A percentile compares a stretch with the other conserved stretches of the same genome.
phyloP scores from a whole-genome alignment of 2,113 vertebrate species.

The Equus przewalskii region DNA sequence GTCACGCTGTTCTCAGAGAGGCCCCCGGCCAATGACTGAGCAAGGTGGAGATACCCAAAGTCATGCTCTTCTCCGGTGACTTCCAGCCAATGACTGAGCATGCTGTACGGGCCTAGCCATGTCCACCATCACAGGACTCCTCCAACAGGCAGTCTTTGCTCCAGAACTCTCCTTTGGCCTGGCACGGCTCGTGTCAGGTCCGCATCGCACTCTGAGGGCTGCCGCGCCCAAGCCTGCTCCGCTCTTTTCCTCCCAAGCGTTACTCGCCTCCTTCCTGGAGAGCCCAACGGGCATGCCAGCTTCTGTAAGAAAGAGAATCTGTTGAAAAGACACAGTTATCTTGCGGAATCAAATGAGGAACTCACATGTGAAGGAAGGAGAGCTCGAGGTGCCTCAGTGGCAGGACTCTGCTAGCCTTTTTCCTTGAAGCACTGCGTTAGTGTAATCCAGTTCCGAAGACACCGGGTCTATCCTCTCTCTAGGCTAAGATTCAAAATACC shows the following conservation, averaged over 20 bases:
- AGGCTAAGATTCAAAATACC: background rate
- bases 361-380: background rate
- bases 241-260: background rate
- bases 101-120: background rate
- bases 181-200: background rate
- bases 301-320: background rate
- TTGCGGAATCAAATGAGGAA: background rate
- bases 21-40: background rate
- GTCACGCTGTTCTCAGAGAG: background rate
- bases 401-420: background rate
- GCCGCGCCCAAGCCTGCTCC: background rate
- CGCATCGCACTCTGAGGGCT: background rate
- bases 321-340: background rate
- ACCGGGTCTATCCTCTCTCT: background rate
- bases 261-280: background rate
- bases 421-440: background rate
- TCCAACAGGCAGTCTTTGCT: background rate
- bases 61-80: background rate
- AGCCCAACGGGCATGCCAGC: background rate
- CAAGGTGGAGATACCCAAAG: background rate
- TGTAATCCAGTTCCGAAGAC: background rate
- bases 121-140: background rate
- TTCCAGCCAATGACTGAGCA: background rate
- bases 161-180: background rate
- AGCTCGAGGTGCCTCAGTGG: background rate